These are phyloP conservation scores for Colostygia pectinataria DNA, from an alignment of 2,888 invertebrate genomes.

Conservation along the genomic window DNA sequence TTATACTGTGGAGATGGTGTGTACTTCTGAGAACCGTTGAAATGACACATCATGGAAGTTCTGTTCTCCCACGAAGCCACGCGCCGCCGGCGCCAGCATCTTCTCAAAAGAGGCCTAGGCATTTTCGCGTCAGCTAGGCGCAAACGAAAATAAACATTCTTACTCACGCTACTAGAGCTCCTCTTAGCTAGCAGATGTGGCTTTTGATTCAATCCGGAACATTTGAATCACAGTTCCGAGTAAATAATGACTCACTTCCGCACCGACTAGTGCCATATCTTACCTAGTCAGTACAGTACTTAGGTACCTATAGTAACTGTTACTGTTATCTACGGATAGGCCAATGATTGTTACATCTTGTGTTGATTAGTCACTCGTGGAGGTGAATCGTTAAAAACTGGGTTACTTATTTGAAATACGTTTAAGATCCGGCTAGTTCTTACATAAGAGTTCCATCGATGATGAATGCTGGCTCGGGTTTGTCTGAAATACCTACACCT, in stretches of 20 bases:
- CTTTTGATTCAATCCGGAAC: conserved; percentile 66
- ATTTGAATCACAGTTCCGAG: conserved; percentile 69
- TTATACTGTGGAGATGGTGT: too few relatives aligned
- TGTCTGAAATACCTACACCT: background rate
- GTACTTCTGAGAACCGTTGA: background rate
- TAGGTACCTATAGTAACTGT: conserved; percentile 10
- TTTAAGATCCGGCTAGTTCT: conserved; percentile 24
- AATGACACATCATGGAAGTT: conserved; percentile 31
- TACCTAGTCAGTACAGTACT: conserved; percentile 13
- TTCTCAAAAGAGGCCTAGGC: conserved; percentile 1
- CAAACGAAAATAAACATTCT: conserved; percentile 42
- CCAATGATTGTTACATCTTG: conserved; percentile 39
- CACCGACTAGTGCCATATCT: too few relatives aligned
- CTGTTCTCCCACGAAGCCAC: conserved; percentile 45
- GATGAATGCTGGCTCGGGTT: conserved; percentile 4
- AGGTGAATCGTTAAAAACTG: conserved; percentile 31
- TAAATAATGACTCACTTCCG: conserved; percentile 74
- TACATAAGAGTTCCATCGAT: background rate
- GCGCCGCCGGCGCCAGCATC: conserved; percentile 22
- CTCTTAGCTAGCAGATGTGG: conserved; percentile 32
- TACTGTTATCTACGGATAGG: conserved; percentile 34
- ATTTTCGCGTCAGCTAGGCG: conserved; percentile 3
- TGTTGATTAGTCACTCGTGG: conserved; percentile 31
- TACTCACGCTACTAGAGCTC: conserved; percentile 35
- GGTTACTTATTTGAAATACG: conserved; percentile 11